A percentile compares a stretch with the other conserved stretches of the same genome.
These are phyloP conservation scores for Hucho hucho DNA, from an alignment of 2,113 vertebrate genomes.

Conservation along the genomic window DNA sequence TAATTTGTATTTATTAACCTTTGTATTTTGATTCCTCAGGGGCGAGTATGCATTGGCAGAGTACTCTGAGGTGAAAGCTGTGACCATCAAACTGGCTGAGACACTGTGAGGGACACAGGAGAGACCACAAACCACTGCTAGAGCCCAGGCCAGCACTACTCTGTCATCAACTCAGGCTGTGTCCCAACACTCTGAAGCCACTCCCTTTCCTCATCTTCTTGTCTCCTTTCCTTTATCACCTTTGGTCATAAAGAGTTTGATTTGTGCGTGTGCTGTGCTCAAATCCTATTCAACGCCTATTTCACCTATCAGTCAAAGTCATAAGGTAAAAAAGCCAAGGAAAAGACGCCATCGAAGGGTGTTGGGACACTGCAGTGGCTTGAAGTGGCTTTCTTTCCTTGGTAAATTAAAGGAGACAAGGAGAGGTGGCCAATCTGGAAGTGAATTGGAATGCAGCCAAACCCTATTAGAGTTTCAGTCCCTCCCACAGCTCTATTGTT, in stretches of 20 bases:
- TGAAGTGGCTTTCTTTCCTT: not conserved
- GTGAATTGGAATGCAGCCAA: not conserved
- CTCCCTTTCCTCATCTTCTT: not conserved
- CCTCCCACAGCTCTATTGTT: no score
- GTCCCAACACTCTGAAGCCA: not conserved
- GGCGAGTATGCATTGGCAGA: conserved; percentile 91
- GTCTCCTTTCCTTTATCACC: not conserved
- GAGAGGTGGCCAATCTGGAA: not conserved
- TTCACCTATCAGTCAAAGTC: not conserved
- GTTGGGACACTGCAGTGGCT: not conserved
- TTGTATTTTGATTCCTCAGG: conserved; percentile 64
- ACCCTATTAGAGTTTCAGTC: not conserved
- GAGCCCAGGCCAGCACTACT: not conserved
- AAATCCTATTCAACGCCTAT: not conserved
- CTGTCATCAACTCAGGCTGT: not conserved
- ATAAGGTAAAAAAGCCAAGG: not conserved
- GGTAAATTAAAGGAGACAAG: not conserved
- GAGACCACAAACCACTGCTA: not conserved
- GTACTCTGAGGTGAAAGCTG: conserved; percentile 91
- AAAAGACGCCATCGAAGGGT: not conserved
- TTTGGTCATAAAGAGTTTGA: not conserved
- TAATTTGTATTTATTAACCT: not conserved
- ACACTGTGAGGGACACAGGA: conserved; percentile 71
- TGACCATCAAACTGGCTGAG: conserved; percentile 90
- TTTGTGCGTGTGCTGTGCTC: not conserved